These are phyloP conservation scores for Mormyrus iriodes DNA, from an alignment of 2,113 vertebrate genomes.

Conservation along the genomic window DNA sequence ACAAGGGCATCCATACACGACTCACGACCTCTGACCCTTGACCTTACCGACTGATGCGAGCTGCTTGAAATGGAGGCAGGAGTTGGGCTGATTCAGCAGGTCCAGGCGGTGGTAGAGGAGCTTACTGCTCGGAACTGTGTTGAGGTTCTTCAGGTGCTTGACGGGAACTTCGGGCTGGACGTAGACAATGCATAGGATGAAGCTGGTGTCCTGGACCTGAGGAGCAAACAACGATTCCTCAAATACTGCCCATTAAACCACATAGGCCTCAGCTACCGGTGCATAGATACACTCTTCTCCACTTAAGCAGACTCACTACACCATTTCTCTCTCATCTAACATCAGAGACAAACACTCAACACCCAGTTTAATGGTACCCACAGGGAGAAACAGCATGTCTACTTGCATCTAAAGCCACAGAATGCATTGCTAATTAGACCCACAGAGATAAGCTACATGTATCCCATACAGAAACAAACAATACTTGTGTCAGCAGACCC, in stretches of 20 bases:
- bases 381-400: neutral
- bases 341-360: neutral
- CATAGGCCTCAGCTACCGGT: neutral
- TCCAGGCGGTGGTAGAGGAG: conserved; percentile 90
- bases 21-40: neutral
- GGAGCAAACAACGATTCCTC: neutral
- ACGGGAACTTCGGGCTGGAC: conserved; percentile 95
- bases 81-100: conserved; percentile 85
- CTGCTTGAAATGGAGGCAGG: conserved; percentile 97
- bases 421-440: neutral
- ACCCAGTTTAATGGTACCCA: neutral
- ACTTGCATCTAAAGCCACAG: neutral
- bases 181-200: conserved; percentile 94
- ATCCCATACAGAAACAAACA: neutral
- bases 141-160: conserved; percentile 92
- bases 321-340: neutral
- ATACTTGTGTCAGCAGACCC: neutral
- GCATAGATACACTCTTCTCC: neutral
- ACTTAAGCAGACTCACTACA: neutral
- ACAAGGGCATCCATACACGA: too few species aligned
- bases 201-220: conserved; percentile 94
- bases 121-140: conserved; percentile 92
- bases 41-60: conserved; percentile 84
- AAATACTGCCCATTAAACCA: neutral
- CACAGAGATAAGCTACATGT: neutral